Conservation (phyloP, 1,140 invertebrate species). For the Brachystomella parvula region DNA sequence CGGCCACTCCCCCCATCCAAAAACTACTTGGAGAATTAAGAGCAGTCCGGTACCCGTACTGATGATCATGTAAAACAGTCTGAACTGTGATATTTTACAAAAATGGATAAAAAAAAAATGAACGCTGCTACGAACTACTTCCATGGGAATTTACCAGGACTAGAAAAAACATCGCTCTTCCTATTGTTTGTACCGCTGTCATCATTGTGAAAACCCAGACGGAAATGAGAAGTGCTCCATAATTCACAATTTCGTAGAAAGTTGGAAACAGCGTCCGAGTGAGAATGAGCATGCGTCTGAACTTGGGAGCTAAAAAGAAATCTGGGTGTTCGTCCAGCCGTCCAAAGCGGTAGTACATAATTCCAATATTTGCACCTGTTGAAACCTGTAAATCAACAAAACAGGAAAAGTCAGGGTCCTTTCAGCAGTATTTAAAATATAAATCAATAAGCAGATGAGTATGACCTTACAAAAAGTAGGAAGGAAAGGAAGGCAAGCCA, state of each 20-base stretch:
- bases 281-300: background rate
- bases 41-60: background rate
- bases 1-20: conserved; percentile 1
- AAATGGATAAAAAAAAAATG: background rate
- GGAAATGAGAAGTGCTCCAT: background rate
- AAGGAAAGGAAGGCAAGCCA: background rate
- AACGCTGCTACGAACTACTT: no score
- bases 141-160: no score
- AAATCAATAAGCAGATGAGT: background rate
- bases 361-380: background rate
- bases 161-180: background rate
- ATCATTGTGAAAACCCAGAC: background rate
- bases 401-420: no score
- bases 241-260: background rate
- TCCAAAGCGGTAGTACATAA: background rate
- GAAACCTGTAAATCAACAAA: background rate
- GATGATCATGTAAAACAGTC: background rate
- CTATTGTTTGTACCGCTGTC: background rate
- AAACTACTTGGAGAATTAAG: background rate
- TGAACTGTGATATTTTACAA: background rate
- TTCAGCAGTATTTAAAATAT: no score
- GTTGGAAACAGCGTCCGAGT: background rate
- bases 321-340: background rate
- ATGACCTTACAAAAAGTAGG: background rate
- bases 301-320: background rate